A percentile compares a stretch with the other conserved stretches of the same genome.
Conservation (phyloP, 2,888 invertebrate genomes). For the Megaustenia siamemsis region DNA sequence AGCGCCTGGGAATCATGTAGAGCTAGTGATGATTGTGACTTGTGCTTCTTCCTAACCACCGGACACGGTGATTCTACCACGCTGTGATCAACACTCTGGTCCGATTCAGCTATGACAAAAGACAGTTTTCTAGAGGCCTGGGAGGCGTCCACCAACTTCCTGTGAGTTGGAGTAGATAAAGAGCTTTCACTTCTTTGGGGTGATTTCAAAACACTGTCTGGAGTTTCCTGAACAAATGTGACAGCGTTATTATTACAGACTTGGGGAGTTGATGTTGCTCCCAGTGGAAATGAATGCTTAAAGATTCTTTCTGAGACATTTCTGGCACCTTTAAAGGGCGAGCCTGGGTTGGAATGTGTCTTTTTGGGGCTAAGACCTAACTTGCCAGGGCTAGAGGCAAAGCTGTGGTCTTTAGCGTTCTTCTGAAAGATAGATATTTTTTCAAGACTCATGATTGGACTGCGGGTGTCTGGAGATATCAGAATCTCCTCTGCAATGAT, state of each 20-base stretch:
- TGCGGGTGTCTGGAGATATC: conserved; percentile 66
- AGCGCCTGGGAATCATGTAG: background rate
- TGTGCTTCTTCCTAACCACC: background rate
- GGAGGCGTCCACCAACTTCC: background rate
- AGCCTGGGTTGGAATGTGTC: background rate
- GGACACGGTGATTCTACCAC: background rate
- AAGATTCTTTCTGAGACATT: background rate
- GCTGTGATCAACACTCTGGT: background rate
- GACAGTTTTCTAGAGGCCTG: conserved; percentile 37
- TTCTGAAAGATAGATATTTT: background rate
- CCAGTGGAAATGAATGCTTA: background rate
- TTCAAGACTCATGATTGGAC: conserved; percentile 61
- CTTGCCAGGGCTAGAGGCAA: conserved; percentile 1
- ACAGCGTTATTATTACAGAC: background rate
- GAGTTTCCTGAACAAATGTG: conserved; percentile 11
- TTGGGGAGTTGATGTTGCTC: conserved; percentile 29
- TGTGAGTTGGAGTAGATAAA: background rate
- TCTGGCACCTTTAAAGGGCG: background rate
- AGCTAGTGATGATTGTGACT: background rate
- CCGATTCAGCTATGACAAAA: conserved; percentile 14
- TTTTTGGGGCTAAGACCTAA: background rate
- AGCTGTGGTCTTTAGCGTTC: background rate
- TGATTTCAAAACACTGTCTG: background rate
- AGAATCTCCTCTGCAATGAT: conserved; percentile 63
- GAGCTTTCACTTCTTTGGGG: background rate